Conservation (phyloP, 2,113 vertebrate species). For the Anolis sagrei region DNA sequence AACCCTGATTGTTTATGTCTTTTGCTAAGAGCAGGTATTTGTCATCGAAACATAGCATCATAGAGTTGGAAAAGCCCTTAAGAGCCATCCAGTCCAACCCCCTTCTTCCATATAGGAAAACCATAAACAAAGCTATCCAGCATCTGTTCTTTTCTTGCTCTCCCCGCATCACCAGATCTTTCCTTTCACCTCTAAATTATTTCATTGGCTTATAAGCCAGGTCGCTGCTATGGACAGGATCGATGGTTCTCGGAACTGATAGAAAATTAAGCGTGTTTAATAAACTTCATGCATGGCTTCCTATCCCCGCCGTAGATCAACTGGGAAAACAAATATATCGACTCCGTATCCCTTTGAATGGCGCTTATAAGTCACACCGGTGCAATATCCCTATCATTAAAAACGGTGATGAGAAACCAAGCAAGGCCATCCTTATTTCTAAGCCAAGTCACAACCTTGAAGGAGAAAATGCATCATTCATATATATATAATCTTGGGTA, state of each 20-base stretch:
- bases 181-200: background rate
- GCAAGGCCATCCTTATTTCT: no score
- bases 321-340: slow-evolving; percentile 29
- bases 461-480: background rate
- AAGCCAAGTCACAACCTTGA: background rate
- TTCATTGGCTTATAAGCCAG: background rate
- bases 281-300: slow-evolving; percentile 35
- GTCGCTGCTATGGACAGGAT: slow-evolving; percentile 9
- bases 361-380: slow-evolving; percentile 25
- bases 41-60: no score
- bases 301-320: slow-evolving; percentile 19
- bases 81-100: no score
- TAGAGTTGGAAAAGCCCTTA: no score
- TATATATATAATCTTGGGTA: no score
- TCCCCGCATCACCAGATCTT: background rate
- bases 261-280: slow-evolving; percentile 40
- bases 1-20: no score
- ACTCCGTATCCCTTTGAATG: slow-evolving; percentile 6
- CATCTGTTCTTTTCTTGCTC: background rate
- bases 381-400: slow-evolving; percentile 24
- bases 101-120: no score
- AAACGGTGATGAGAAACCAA: slow-evolving; percentile 21
- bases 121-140: no score
- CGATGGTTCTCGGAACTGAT: slow-evolving; percentile 25
- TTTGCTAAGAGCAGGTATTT: no score